Conservation (phyloP, 2,888 invertebrate genomes). For the Rhopalosiphum nymphaeae region DNA sequence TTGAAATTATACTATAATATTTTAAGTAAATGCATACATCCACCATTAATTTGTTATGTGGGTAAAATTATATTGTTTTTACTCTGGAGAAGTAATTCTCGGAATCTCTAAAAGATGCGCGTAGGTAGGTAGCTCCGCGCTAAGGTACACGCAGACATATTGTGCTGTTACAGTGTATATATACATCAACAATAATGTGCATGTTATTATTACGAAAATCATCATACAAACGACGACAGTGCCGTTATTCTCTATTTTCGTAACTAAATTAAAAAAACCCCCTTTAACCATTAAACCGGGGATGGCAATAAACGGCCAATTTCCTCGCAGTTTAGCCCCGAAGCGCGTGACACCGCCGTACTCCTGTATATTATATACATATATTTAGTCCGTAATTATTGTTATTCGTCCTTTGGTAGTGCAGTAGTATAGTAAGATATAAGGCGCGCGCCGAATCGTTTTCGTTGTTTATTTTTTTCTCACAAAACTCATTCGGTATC, state of each 20-base stretch:
- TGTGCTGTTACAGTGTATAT: background rate
- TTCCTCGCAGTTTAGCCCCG: conserved; percentile 48
- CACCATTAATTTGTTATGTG: background rate
- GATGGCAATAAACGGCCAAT: conserved; percentile 45
- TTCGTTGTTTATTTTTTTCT: background rate
- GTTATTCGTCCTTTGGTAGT: conserved; percentile 15
- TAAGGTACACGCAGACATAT: background rate
- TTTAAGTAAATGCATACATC: background rate
- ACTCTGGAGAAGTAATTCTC: background rate
- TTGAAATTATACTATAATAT: background rate
- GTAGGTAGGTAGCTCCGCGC: background rate
- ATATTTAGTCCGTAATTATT: conserved; percentile 31
- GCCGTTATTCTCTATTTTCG: conserved; percentile 42
- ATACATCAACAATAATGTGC: background rate
- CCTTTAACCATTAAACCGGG: conserved; percentile 46
- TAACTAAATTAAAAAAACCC: conserved; percentile 62
- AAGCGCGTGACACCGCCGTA: background rate
- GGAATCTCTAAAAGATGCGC: background rate
- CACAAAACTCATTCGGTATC: conserved; percentile 13
- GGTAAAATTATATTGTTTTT: background rate
- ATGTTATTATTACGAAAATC: conserved; percentile 45
- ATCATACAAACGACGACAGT: conserved; percentile 48
- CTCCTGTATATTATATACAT: background rate
- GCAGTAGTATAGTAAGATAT: background rate
- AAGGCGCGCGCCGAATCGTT: background rate